Evolutionary conservation across 2,113 vertebrate genomes (phyloP).

Genomic region (Lycaon pictus): DNA sequence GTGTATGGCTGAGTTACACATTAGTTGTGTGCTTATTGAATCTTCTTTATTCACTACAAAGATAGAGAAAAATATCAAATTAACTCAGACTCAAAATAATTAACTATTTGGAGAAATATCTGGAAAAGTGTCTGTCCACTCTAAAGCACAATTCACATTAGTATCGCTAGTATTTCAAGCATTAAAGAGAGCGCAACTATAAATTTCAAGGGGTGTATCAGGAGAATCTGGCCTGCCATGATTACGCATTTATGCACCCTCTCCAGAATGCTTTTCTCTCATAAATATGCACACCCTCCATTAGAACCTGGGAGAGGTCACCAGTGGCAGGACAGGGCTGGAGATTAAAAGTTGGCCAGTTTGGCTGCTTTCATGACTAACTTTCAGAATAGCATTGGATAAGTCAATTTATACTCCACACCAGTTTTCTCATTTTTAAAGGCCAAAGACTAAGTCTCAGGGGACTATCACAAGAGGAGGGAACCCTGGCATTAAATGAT

Average conservation of each 20-base stretch:
- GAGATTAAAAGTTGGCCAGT: background rate
- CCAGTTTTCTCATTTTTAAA: background rate
- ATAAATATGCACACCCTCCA: background rate
- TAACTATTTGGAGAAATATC: background rate
- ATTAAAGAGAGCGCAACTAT: background rate
- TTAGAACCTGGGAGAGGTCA: background rate
- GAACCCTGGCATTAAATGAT: background rate
- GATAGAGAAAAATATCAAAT: background rate
- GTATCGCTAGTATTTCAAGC: background rate
- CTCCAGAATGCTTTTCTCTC: background rate
- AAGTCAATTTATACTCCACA: background rate
- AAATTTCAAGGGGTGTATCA: background rate
- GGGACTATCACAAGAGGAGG: background rate
- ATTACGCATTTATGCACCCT: background rate
- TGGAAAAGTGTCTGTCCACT: background rate
- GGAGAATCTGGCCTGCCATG: background rate
- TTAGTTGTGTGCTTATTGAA: background rate
- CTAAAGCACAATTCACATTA: background rate
- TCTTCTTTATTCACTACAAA: background rate
- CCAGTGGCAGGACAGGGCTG: background rate
- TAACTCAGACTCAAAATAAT: conserved; percentile 8
- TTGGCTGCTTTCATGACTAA: background rate
- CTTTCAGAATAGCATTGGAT: background rate
- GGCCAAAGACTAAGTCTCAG: background rate
- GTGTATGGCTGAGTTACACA: conserved; percentile 48